Evolutionary conservation across 2,888 invertebrate species (phyloP).

Genomic region (Caenorhabditis sp.): DNA sequence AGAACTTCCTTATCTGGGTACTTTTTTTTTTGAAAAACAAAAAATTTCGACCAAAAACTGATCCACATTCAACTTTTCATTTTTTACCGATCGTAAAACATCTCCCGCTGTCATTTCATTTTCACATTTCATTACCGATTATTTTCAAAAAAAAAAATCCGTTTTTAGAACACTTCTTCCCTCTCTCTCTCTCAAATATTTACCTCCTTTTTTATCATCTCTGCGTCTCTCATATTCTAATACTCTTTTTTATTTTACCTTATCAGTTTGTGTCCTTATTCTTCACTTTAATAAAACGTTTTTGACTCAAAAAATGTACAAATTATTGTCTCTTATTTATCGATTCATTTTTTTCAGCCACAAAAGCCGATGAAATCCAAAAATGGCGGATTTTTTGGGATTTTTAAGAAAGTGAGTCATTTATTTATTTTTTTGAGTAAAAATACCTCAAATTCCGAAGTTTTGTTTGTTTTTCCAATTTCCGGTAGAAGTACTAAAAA

Average conservation of each 20-base stretch:
- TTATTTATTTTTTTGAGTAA: no score
- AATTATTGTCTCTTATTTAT: background rate
- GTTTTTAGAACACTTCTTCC: background rate
- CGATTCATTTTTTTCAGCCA: background rate
- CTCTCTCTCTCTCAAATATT: background rate
- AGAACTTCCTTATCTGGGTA: no score
- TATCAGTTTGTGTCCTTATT: background rate
- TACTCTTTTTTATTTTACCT: background rate
- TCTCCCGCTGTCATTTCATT: no score
- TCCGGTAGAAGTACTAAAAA: no score
- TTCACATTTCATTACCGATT: no score
- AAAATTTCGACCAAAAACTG: no score
- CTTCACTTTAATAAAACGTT: background rate
- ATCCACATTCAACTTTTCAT: no score
- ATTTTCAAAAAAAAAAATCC: background rate
- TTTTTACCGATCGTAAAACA: no score
- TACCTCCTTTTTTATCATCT: background rate
- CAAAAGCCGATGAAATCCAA: background rate
- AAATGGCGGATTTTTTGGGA: background rate
- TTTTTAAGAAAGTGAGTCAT: background rate
- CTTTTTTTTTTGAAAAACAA: no score
- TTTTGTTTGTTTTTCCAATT: no score
- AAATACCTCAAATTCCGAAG: no score
- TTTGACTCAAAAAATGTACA: constrained; percentile 1
- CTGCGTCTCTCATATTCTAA: background rate